Base-by-base conservation (phyloP, 2,113 vertebrate genomes). In the Montifringilla adamsi region DNA sequence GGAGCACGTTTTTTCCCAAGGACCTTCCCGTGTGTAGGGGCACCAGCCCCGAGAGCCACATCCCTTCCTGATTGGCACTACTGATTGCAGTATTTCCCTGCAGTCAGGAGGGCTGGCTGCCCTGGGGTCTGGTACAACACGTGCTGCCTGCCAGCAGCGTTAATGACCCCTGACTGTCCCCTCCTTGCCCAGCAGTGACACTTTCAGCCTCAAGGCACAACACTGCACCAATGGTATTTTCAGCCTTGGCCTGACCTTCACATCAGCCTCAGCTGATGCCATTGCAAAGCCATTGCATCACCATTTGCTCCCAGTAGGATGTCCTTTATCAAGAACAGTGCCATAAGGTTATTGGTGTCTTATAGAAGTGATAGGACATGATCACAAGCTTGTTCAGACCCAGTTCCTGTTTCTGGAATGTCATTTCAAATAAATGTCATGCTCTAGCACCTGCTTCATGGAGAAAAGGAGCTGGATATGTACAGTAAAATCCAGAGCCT, bases 231-330 rank as follows among this genome's bases (percentile, higher is more conserved):
- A 0, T 2, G 68, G 55, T 37, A 58, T 41, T 47, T 69, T 49
- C 10, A 49, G 76, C 80, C 81, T 59, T 75, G 63, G 64, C 92
- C 84, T 75, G 87, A 93, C 92, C 93, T 84, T 96, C 84, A n/a
- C 68, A 3, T 66, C 18, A 67, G 56, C 69, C 68, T 78, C 64
- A 22, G 77, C 49, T 44, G 49, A 23, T 53, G 60, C 47, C 59
- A 2, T 22, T 90, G 49, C 79, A 26, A 23, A 44, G 60, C 47
- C 59, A 2, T 22, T 90, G 49, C 79, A 26, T 64, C 89, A 68
- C 58, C 8, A 13, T 33, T 60, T 62, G 50, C 31, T 64, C 41
- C 49, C 46, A 23, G 27, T 3, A 59, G 30, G 30, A 39, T 55
- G 44, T 46, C 31, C 73, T 91, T 50, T n/a, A 43, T 44, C 41